phyloP scores from a whole-genome alignment of 2,888 invertebrate species.

The Muschampia staudingeri region DNA sequence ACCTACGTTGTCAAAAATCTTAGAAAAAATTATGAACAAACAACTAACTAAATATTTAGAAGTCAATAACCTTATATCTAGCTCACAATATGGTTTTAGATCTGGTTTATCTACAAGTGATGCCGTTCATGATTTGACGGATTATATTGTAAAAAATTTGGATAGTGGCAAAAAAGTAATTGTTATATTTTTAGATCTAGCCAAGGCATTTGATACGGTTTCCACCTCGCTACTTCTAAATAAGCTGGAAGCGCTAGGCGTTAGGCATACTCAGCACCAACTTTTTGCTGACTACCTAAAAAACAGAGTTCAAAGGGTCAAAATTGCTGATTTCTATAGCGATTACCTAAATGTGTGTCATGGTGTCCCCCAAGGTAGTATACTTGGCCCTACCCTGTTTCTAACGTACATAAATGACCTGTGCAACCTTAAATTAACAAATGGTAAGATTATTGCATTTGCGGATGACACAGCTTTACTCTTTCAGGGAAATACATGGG shows the following conservation, averaged over 20 bases:
- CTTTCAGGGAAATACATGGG: conserved; percentile 14
- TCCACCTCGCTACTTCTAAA: background rate
- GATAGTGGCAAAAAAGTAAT: conserved; percentile 37
- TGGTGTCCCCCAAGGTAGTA: background rate
- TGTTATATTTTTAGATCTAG: background rate
- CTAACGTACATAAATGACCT: background rate
- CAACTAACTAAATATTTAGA: too few relatives aligned
- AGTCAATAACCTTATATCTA: too few relatives aligned
- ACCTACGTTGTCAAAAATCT: too few relatives aligned
- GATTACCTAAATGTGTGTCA: background rate
- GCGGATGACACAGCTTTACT: conserved; percentile 15
- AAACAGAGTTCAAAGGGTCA: background rate
- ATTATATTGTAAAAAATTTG: conserved; percentile 24
- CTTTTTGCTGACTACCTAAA: background rate
- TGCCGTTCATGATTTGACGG: conserved; percentile 42
- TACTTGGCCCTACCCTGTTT: too few relatives aligned
- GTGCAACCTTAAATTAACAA: background rate
- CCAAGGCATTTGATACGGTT: conserved; percentile 31
- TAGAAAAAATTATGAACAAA: too few relatives aligned
- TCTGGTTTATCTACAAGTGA: conserved; percentile 37
- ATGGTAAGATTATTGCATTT: conserved; percentile 5
- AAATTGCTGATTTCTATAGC: background rate
- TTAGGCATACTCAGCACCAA: conserved; percentile 14
- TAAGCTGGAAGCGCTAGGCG: background rate
- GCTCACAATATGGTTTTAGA: conserved; percentile 37